Evolutionary conservation across 2,113 vertebrate species (phyloP).

Genomic region (Heptranchias perlo): DNA sequence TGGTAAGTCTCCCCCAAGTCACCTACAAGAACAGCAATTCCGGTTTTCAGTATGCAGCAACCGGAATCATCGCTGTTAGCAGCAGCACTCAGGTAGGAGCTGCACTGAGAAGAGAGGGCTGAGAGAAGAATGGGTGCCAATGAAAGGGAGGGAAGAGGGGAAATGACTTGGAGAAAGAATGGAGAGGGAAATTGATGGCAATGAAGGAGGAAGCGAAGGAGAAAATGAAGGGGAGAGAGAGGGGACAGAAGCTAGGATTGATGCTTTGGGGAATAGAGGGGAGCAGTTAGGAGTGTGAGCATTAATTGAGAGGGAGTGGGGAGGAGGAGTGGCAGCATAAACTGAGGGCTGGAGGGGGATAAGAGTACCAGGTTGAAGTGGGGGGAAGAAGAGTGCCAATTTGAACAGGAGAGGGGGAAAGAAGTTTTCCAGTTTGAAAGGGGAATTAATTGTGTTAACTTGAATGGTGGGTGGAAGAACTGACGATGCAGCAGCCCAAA

Average conservation of each 20-base stretch:
- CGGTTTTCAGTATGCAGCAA: neutral
- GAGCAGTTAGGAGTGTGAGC: neutral
- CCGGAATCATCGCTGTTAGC: neutral
- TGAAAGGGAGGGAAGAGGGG: neutral
- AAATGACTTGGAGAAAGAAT: neutral
- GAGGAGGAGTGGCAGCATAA: neutral
- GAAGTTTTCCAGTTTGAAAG: neutral
- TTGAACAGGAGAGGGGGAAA: neutral
- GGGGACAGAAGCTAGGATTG: too few relatives aligned
- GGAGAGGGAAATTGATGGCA: neutral
- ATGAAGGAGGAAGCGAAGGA: neutral
- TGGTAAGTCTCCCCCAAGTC: neutral
- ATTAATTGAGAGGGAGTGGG: neutral
- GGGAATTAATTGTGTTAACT: neutral
- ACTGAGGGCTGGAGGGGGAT: neutral
- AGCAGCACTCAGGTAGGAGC: neutral
- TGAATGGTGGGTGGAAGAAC: neutral
- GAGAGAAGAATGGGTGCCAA: neutral
- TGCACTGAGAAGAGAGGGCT: neutral
- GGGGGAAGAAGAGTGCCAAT: neutral
- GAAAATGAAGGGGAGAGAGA: neutral
- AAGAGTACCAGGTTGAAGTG: neutral
- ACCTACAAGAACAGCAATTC: neutral
- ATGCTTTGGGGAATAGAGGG: neutral
- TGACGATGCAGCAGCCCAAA: neutral